Conservation (phyloP, 2,888 invertebrate species). For the Bembecia ichneumoniformis region DNA sequence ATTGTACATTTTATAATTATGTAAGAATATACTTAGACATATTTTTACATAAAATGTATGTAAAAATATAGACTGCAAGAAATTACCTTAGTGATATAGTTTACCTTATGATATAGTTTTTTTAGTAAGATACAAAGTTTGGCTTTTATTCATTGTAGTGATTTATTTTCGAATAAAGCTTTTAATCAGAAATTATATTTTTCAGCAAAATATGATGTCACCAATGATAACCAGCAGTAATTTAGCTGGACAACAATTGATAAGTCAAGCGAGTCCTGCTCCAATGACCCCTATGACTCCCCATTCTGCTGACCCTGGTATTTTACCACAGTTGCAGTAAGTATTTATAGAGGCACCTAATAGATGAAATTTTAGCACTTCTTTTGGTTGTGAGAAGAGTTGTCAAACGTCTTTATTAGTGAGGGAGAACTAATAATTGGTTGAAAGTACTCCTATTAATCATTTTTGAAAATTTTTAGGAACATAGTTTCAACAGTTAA, state of each 20-base stretch:
- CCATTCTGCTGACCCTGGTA: conserved; percentile 92
- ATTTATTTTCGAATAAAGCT: conserved; percentile 2
- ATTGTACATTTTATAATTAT: too few species aligned
- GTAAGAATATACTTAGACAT: too few species aligned
- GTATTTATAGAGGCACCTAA: too few species aligned
- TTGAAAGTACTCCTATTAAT: background rate
- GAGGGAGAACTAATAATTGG: too few species aligned
- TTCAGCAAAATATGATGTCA: conserved; percentile 88
- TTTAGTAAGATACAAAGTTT: background rate
- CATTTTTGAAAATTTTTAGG: conserved; percentile 64
- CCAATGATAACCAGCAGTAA: conserved; percentile 79
- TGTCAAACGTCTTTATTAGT: too few species aligned
- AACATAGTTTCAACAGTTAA: conserved; percentile 99
- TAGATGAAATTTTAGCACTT: too few species aligned
- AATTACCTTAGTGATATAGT: too few species aligned
- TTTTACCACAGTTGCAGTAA: conserved; percentile 93
- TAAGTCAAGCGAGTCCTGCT: conserved; percentile 79
- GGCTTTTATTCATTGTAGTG: conserved; percentile 1
- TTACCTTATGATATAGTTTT: conserved; percentile 2
- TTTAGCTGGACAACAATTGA: conserved; percentile 73
- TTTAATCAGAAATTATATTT: conserved; percentile 11
- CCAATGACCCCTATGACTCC: conserved; percentile 94
- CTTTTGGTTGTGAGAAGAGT: too few species aligned
- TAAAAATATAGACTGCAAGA: too few species aligned
- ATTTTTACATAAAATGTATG: too few species aligned